These are phyloP conservation scores for Lepilemur ruficaudatus DNA, from an alignment of 2,797 vertebrate genomes.

Conservation along the genomic window DNA sequence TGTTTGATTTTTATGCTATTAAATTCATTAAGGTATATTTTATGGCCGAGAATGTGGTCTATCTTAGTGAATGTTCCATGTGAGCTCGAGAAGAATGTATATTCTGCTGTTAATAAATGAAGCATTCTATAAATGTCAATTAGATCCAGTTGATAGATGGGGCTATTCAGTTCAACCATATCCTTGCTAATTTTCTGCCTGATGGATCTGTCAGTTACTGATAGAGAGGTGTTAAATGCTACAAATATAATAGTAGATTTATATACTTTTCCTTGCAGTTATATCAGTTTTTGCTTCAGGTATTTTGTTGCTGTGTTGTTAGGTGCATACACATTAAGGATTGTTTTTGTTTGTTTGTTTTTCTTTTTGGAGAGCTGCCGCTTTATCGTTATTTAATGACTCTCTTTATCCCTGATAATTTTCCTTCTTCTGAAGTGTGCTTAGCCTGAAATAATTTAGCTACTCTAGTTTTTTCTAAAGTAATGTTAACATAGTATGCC, in stretches of 20 bases:
- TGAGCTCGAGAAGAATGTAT: background rate
- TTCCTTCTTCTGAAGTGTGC: background rate
- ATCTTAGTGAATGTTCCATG: background rate
- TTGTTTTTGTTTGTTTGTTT: background rate
- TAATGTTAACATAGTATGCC: background rate
- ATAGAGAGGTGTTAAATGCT: background rate
- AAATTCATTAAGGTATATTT: background rate
- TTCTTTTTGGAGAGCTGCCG: background rate
- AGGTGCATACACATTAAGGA: background rate
- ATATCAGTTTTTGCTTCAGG: background rate
- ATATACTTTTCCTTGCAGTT: background rate
- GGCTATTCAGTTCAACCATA: background rate
- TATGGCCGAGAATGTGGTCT: background rate
- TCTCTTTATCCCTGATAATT: background rate
- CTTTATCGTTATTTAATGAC: background rate
- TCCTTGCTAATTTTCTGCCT: background rate
- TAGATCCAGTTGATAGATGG: background rate
- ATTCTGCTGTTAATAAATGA: background rate
- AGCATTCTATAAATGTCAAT: background rate
- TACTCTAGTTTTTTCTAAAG: background rate
- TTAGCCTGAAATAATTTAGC: background rate
- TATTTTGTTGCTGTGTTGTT: background rate
- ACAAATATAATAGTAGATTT: background rate
- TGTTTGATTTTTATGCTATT: background rate
- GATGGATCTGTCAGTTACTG: background rate